Base-by-base conservation (phyloP, 1,140 invertebrate genomes). In the fruit fly (Drosophila melanogaster) region DNA sequence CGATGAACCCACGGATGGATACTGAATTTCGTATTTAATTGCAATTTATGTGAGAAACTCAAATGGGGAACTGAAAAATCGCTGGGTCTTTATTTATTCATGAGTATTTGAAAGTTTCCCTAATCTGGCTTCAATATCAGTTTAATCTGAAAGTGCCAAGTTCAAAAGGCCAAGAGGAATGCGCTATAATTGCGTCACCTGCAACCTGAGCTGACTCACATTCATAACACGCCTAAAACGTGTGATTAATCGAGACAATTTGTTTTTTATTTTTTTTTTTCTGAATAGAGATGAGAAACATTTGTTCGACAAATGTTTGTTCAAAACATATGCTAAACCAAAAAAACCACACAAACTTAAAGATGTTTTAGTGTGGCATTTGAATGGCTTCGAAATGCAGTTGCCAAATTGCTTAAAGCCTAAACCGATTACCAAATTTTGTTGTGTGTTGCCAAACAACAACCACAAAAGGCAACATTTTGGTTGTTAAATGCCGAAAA, bases 391-490 rank as follows among this genome's bases (percentile, higher is more conserved):
- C 12, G 33, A 67, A 51, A 77, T 69, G 50, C 64, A 76, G 79
- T 83, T 81, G 76, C 55, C 54, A 74, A 83, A 81, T 81, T 74
- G 60, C 26, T 59, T 69, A 17, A 8, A 35, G 41, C 44, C 64
- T 19, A 54, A 69, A 40, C 35, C 64, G 66, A 69, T 69, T 69
- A 57, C 66, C 43, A 57, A 14, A 70, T 55, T 30, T 47, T 47
- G 15, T 73, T 66, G 30, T 30, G 30, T 30, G 60, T 83, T 83
- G 81, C 76, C 78, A 71, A 65, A 67, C 57, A 50, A 24, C 17
- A 61, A 50, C 35, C 33, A 65, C 59, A 79, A 78, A 30, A 62
- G 67, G 69, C 74, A 70, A 30, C 35, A 60, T 40, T 57, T 70
- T 49, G 17, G 40, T 47, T 41, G 53, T 75, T 44, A 15, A 77